Evolutionary conservation across 2,888 invertebrate species (phyloP).

Genomic region (Hydrotaea cyrtoneurina): DNA sequence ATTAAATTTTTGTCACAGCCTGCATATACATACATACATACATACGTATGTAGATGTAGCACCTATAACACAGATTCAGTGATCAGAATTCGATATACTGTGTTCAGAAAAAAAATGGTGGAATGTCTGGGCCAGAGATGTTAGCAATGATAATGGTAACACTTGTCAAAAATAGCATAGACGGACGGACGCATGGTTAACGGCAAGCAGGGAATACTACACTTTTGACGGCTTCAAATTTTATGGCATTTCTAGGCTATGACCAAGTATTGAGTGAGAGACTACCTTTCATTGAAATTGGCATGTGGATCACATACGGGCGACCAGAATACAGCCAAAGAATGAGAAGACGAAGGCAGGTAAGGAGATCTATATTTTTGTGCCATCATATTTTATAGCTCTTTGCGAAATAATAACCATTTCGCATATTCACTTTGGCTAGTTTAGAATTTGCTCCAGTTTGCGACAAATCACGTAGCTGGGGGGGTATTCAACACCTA

Average conservation of each 20-base stretch:
- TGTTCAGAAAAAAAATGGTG: background rate
- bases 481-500: constrained; percentile 62
- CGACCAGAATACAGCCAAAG: constrained; percentile 15
- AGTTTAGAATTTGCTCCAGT: constrained; percentile 65
- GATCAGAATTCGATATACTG: background rate
- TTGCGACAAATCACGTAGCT: constrained; percentile 68
- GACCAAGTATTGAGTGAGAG: background rate
- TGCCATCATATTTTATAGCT: constrained; percentile 50
- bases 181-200: background rate
- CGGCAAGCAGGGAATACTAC: constrained; percentile 6
- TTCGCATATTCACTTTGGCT: background rate
- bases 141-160: background rate
- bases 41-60: too few species aligned
- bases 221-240: background rate
- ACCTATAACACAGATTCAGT: background rate
- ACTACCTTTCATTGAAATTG: constrained; percentile 9
- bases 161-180: background rate
- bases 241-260: constrained; percentile 11
- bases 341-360: background rate
- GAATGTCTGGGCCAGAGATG: background rate
- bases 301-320: constrained; percentile 60
- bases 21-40: too few species aligned
- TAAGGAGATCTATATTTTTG: constrained; percentile 53
- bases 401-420: constrained; percentile 21
- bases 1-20: constrained; percentile 23